Base-by-base conservation (phyloP, 23 tunicate species). In the Styela plicata region DNA sequence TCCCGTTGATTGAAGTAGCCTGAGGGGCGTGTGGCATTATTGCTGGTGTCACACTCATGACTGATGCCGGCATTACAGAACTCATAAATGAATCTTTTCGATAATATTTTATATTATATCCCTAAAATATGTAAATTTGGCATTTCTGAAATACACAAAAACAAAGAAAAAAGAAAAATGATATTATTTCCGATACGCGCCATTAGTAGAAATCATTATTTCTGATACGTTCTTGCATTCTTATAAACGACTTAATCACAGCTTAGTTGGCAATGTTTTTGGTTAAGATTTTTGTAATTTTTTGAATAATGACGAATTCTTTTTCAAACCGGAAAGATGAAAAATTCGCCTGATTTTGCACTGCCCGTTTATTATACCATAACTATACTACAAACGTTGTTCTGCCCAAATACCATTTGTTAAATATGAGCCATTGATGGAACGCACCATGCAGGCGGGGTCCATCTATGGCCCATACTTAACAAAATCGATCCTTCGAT, bases 1-100 rank as follows among this genome's bases (percentile, higher is more conserved):
- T 18, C 3, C 36, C 77, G 77, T 34, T 71, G 18, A 71, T 21
- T 17, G 77, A 71, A 19, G 77, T 13, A 33, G 26, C 36, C 16
- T 33, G 34, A 16, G 37, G 3, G 5, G 77, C 36, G 77, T 71
- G 32, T 27, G 81, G 81, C 64, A 53, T 32, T 21, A 76, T 24
- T 32, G 81, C 81, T 44, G 81, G 81, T 27, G 66, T 44, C 63
- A 44, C 66, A 44, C 66, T 76, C 81, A 76, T 76, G 24, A 76
- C 81, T 27, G 53, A 36, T 76, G 81, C 52, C 52, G 81, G 65
- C 81, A 76, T 76, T 44, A 44, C 57, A 7, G 13, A 44, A 5
- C 13, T 13, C 7, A 44, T 44, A 44, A 44, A 13, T 44, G 57
- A 44, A 44, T 44, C 7, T 44, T 44, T 5, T 44, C 13, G 7